These are phyloP conservation scores for Conchocele bisecta DNA, from an alignment of 2,888 invertebrate species.

Conservation along the genomic window DNA sequence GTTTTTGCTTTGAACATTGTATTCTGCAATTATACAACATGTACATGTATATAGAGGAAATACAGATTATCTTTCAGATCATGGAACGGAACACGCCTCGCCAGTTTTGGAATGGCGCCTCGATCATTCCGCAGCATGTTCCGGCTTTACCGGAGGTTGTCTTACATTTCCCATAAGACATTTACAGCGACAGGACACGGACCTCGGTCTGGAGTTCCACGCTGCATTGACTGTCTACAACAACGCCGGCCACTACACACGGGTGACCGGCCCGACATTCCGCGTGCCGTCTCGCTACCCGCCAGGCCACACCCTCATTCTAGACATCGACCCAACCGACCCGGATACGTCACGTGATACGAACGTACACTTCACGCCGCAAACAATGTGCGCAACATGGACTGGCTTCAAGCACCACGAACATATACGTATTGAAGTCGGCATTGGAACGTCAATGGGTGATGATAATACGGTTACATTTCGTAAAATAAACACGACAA, in stretches of 20 bases:
- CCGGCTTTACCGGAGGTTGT: constrained; percentile 5
- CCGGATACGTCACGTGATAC: constrained; percentile 5
- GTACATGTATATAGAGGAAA: neutral
- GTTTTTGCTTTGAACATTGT: too few relatives aligned
- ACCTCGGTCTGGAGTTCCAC: constrained; percentile 14
- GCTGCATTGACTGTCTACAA: constrained; percentile 37
- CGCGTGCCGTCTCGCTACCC: constrained; percentile 44
- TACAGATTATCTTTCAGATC: constrained; percentile 10
- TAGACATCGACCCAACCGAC: constrained; percentile 41
- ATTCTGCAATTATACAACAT: too few relatives aligned
- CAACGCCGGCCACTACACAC: constrained; percentile 35
- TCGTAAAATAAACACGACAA: neutral
- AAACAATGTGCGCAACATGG: constrained; percentile 40
- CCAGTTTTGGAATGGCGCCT: constrained; percentile 13
- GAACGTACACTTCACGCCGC: constrained; percentile 19
- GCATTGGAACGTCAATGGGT: constrained; percentile 17
- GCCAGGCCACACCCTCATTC: constrained; percentile 42
- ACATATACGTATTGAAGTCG: constrained; percentile 24
- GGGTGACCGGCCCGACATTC: constrained; percentile 24
- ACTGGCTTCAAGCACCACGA: constrained; percentile 41
- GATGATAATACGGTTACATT: constrained; percentile 18
- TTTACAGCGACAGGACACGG: constrained; percentile 33
- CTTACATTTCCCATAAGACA: constrained; percentile 7
- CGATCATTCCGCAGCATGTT: neutral
- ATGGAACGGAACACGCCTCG: constrained; percentile 1